Base-by-base conservation (phyloP, 2,797 vertebrate genomes). In the Crocidura indochinensis region DNA sequence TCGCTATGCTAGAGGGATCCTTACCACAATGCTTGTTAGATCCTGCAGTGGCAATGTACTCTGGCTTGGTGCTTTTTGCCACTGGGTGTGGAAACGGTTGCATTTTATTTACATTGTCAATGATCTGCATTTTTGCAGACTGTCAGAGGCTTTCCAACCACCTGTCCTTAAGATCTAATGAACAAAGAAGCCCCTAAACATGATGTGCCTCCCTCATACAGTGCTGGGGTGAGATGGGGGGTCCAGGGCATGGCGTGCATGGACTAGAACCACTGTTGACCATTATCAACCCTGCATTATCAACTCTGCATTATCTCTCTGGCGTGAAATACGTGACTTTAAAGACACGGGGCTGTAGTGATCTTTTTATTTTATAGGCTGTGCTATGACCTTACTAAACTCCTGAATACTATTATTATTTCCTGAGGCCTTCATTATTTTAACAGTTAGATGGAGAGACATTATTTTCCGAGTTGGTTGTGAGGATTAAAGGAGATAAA, bases 51-150 rank as follows among this genome's bases (percentile, higher is more conserved):
- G 24, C 31, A 24, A 68, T 73, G 56, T 65, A 10, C 17, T 74
- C 71, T 78, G 11, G 10, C 6, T 81, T 88, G 78, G 46, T 27
- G 26, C 85, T 84, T 17, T 74, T 69, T 14, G 14, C 27, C 81
- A 47, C 44, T n/a, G 10, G 29, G 29, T 75, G 73, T 90, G 26
- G 26, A 29, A 87, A 71, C 27, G 29, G 51, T 67, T 65, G 29
- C 5, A 75, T 92, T 84, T 84, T 64, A 29, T 84, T 84, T 64
- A 29, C 27, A 71, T 64, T 64, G 47, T 64, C 29, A 9, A 29
- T 29, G 19, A 83, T 24, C 17, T 6, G 69, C 17, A 38, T 14
- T 27, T 78, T 71, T 83, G n/a, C 53, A 73, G 65, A 75, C 22
- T 85, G 6, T 8, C 22, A 22, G 38, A 38, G 38, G 38, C 38